A percentile compares a stretch with the other conserved stretches of the same genome.
These are phyloP conservation scores for Scalopus aquaticus DNA, from an alignment of 2,113 vertebrate genomes.

Conservation along the genomic window DNA sequence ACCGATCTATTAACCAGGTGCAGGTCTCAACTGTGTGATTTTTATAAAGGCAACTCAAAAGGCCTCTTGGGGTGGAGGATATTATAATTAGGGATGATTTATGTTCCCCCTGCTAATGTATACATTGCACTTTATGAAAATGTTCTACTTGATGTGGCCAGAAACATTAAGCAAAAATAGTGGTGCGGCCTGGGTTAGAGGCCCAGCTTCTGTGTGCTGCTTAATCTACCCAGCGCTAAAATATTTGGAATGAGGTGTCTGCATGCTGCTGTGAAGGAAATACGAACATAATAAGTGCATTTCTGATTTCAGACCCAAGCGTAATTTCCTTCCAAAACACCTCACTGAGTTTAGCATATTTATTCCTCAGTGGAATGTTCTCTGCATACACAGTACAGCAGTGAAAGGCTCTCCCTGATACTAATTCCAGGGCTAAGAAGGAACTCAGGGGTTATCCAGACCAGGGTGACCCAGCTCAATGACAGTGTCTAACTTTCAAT, in stretches of 20 bases:
- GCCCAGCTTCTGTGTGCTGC: slow-evolving; percentile 44
- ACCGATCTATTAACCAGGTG: slow-evolving; percentile 73
- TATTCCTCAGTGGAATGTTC: background rate
- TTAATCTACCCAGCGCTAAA: slow-evolving; percentile 59
- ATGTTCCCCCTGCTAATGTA: slow-evolving; percentile 37
- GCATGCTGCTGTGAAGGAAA: slow-evolving; percentile 30
- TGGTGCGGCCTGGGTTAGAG: background rate
- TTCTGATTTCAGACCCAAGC: slow-evolving; percentile 57
- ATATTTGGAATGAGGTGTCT: slow-evolving; percentile 52
- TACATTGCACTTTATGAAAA: background rate
- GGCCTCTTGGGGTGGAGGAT: slow-evolving; percentile 59
- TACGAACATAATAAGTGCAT: slow-evolving; percentile 45
- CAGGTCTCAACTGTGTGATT: slow-evolving; percentile 67
- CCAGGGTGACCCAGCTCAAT: background rate
- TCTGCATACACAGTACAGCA: background rate
- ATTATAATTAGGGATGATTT: slow-evolving; percentile 76
- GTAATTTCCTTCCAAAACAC: slow-evolving; percentile 59
- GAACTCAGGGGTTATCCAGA: background rate
- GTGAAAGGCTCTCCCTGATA: background rate
- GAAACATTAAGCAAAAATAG: slow-evolving; percentile 69
- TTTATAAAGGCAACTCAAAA: slow-evolving; percentile 72
- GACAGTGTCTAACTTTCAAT: background rate
- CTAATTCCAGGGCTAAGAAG: background rate
- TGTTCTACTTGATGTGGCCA: slow-evolving; percentile 59
- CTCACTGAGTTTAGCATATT: slow-evolving; percentile 53